Percentiles rank a stretch among this genome's conserved stretches.
phyloP scores from a whole-genome alignment of 2,888 invertebrate species.

The Ectemnius continuus region DNA sequence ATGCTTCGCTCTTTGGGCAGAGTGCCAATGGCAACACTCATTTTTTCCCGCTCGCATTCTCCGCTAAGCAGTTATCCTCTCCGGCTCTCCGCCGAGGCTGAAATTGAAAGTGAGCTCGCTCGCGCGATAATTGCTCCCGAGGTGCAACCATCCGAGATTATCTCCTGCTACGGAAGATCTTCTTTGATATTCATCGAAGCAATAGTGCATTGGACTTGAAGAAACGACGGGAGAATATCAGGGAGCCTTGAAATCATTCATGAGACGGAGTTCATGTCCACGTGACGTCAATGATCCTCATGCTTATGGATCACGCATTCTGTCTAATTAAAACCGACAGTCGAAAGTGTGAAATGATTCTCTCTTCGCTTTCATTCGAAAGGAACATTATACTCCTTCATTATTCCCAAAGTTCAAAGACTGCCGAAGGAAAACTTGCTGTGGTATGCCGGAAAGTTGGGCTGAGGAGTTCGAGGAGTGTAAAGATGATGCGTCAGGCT shows the following conservation, averaged over 20 bases:
- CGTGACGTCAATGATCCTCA: slow-evolving; percentile 21
- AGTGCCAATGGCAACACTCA: background rate
- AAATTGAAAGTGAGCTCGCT: background rate
- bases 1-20: background rate
- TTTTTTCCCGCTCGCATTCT: too few species aligned
- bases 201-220: background rate
- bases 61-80: background rate
- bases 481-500: background rate
- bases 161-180: background rate
- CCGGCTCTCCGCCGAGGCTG: background rate
- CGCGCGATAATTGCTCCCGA: background rate
- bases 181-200: background rate
- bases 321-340: slow-evolving; percentile 53
- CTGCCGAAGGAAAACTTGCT: background rate
- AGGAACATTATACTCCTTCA: background rate
- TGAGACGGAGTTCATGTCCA: slow-evolving; percentile 36
- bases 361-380: background rate
- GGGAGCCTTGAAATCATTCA: slow-evolving; percentile 39
- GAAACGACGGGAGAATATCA: slow-evolving; percentile 9
- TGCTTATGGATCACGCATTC: slow-evolving; percentile 44
- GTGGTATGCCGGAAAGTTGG: background rate
- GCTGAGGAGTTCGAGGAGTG: background rate
- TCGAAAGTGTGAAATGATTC: slow-evolving; percentile 22
- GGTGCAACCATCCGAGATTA: slow-evolving; percentile 1
- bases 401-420: background rate